Evolutionary conservation across 2,797 vertebrate species (phyloP).

Genomic region (Phoeniculus purpureus): DNA sequence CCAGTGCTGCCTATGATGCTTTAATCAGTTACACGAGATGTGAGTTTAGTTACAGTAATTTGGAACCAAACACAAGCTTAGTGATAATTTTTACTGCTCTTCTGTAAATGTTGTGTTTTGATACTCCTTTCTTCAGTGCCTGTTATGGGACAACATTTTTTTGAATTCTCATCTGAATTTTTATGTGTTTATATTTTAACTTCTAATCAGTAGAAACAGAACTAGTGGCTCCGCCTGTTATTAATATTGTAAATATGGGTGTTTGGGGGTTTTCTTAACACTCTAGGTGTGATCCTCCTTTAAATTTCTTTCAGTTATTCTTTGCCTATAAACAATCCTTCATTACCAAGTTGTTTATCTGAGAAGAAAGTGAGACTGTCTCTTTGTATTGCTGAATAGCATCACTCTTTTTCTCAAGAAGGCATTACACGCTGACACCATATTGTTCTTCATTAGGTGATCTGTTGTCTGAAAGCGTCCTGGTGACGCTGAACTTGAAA

Average conservation of each 20-base stretch:
- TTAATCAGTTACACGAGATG: not conserved
- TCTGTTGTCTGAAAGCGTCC: conserved; percentile 69
- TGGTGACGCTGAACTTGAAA: conserved; percentile 70
- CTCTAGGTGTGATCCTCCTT: not conserved
- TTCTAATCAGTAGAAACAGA: conserved; percentile 17
- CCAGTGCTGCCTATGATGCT: not conserved
- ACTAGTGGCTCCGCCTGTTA: not conserved
- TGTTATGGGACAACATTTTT: not conserved
- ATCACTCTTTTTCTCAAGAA: conserved; percentile 65
- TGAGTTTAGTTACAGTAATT: not conserved
- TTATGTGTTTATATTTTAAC: conserved; percentile 45
- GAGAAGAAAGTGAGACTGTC: conserved; percentile 69
- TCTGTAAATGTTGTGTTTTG: not conserved
- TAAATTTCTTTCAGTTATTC: conserved; percentile 44
- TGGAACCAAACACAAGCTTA: not conserved
- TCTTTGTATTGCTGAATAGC: conserved; percentile 70
- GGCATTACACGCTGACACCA: conserved; percentile 64
- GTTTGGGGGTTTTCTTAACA: not conserved
- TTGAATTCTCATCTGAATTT: conserved; percentile 25
- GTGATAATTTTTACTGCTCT: conserved; percentile 11
- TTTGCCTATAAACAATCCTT: conserved; percentile 58
- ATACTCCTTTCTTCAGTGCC: not conserved
- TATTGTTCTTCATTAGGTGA: conserved; percentile 73
- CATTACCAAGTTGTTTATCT: conserved; percentile 67
- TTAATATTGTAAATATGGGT: conserved; percentile 28